Conservation (phyloP, 2,888 invertebrate genomes). For the Scotopteryx bipunctaria region DNA sequence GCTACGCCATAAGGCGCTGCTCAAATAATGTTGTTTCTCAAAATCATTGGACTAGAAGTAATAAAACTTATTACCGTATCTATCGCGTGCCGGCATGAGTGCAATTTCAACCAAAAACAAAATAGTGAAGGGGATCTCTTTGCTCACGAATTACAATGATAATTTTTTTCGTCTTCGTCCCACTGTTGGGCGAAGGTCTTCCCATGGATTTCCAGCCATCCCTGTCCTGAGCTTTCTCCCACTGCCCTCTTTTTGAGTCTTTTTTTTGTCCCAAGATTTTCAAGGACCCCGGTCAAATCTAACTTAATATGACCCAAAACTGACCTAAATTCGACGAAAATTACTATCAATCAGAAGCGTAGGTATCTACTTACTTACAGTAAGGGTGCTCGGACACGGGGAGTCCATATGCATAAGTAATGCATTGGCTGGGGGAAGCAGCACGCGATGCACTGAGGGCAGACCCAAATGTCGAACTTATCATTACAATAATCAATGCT, state of each 20-base stretch:
- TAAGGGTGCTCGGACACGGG: slow-evolving; percentile 5
- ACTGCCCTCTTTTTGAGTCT: too few species aligned
- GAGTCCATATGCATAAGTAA: slow-evolving; percentile 76
- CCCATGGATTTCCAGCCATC: too few species aligned
- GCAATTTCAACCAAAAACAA: slow-evolving; percentile 15
- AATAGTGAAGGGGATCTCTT: slow-evolving; percentile 20
- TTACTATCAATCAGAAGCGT: too few species aligned
- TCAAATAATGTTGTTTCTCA: slow-evolving; percentile 1
- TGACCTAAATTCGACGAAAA: slow-evolving; percentile 5
- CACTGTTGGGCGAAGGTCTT: too few species aligned
- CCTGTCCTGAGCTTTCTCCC: too few species aligned
- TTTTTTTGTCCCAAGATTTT: too few species aligned
- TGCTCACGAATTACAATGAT: too few species aligned
- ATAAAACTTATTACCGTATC: slow-evolving; percentile 20
- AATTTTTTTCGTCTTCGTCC: too few species aligned
- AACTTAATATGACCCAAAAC: too few species aligned
- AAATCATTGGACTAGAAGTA: slow-evolving; percentile 14
- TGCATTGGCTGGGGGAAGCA: slow-evolving; percentile 71
- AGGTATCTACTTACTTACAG: background rate
- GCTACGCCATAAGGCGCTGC: background rate
- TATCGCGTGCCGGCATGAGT: slow-evolving; percentile 14
- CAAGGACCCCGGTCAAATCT: too few species aligned
- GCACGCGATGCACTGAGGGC: slow-evolving; percentile 64
- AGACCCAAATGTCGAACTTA: slow-evolving; percentile 41
- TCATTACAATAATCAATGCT: slow-evolving; percentile 57